A percentile compares a stretch with the other conserved stretches of the same genome.
Evolutionary conservation across 2,888 invertebrate genomes (phyloP).

Genomic region (Trichogramma evanescens): DNA sequence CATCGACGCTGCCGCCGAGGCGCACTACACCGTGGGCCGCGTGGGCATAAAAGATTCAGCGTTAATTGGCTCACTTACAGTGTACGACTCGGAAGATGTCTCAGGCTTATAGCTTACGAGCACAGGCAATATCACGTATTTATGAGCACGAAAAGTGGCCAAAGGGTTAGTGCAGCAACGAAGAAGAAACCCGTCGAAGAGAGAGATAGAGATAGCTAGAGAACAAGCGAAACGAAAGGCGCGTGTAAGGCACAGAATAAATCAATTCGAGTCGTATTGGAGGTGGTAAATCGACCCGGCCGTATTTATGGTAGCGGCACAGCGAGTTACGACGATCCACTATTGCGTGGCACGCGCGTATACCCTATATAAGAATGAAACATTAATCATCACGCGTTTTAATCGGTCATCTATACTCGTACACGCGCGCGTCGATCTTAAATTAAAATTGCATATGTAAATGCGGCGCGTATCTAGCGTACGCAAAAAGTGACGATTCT

Average conservation of each 20-base stretch:
- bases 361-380: no score
- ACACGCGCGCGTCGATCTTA: no score
- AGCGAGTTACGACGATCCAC: no score
- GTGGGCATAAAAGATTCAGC: conserved; percentile 19
- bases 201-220: conserved; percentile 22
- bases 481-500: no score
- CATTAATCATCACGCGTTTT: no score
- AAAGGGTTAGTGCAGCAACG: conserved; percentile 20
- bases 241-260: neutral
- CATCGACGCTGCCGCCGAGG: neutral
- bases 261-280: neutral
- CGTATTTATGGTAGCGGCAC: no score
- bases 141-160: conserved; percentile 33
- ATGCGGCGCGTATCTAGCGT: no score
- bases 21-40: no score
- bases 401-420: no score
- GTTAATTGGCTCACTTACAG: conserved; percentile 16
- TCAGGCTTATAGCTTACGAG: conserved; percentile 32
- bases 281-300: no score
- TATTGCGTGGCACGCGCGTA: no score
- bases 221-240: conserved; percentile 15
- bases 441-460: no score
- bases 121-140: conserved; percentile 41
- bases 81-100: conserved; percentile 14
- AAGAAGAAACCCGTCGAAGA: conserved; percentile 19